These are phyloP conservation scores for Hydrocynus forskahlii DNA, from an alignment of 2,797 vertebrate genomes.

Conservation along the genomic window DNA sequence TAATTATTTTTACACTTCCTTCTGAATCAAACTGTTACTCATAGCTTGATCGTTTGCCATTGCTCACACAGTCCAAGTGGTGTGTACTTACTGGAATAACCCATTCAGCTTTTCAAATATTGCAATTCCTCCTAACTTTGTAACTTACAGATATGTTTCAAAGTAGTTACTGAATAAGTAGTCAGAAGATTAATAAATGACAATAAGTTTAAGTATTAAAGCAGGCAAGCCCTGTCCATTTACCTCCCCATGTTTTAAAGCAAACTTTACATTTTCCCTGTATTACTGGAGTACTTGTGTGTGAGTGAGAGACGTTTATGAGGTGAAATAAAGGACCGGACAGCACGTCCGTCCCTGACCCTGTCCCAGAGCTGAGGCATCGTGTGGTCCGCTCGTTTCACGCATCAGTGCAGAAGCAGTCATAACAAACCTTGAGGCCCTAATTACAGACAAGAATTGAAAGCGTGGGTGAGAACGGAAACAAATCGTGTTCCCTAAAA, in stretches of 20 bases:
- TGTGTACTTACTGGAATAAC: not conserved
- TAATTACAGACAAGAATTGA: constrained; percentile 53
- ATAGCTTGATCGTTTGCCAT: constrained; percentile 1
- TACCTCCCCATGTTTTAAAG: not conserved
- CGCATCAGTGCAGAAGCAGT: constrained; percentile 48
- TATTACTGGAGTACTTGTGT: not conserved
- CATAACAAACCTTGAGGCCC: constrained; percentile 54
- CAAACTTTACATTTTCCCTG: not conserved
- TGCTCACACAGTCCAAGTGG: not conserved
- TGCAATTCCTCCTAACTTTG: not conserved
- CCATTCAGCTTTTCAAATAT: not conserved
- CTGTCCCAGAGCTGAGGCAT: constrained; percentile 23
- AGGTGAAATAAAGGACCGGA: constrained; percentile 2
- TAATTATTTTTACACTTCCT: constrained; percentile 17
- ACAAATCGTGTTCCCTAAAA: constrained; percentile 31
- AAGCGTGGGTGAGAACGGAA: constrained; percentile 46
- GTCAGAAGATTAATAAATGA: too few relatives aligned
- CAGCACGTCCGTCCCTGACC: not conserved
- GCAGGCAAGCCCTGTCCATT: not conserved
- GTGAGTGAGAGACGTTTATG: not conserved
- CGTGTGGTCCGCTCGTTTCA: constrained; percentile 50
- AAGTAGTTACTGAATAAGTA: not conserved
- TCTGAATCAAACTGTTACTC: not conserved
- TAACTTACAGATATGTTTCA: not conserved
- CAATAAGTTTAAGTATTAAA: not conserved